Percentiles rank a stretch among this genome's conserved stretches.
Conservation (phyloP, 2,113 vertebrate genomes). For the Plestiodon gilberti region DNA sequence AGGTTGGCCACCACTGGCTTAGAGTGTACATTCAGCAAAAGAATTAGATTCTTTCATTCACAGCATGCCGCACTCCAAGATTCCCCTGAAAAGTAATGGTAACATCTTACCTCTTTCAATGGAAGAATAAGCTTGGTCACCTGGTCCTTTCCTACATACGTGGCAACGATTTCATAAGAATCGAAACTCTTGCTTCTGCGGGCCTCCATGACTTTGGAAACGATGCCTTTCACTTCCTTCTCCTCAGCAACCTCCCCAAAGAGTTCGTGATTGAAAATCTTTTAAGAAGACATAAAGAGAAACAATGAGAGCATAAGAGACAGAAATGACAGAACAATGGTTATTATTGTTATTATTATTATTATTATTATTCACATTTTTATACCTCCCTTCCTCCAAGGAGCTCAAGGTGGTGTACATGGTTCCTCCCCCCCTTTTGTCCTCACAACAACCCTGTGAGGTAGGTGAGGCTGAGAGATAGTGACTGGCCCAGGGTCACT, state of each 20-base stretch:
- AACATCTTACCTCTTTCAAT: slow-evolving; percentile 89
- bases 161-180: slow-evolving; percentile 92
- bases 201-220: slow-evolving; percentile 96
- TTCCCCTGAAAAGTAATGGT: background rate
- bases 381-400: no score
- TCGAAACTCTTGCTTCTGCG: slow-evolving; percentile 95
- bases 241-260: slow-evolving; percentile 93
- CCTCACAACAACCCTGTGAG: no score
- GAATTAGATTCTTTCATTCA: background rate
- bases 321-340: slow-evolving; percentile 14
- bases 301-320: background rate
- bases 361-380: no score
- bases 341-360: no score
- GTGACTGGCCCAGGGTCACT: no score
- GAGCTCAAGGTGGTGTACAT: no score
- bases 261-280: slow-evolving; percentile 96
- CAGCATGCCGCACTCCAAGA: background rate
- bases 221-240: slow-evolving; percentile 94
- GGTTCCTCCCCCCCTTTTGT: no score
- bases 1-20: no score
- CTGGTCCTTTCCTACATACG: slow-evolving; percentile 87
- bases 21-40: background rate
- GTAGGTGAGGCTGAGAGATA: no score
- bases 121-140: slow-evolving; percentile 90
- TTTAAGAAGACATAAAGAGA: slow-evolving; percentile 31